phyloP scores from a whole-genome alignment of 2,113 vertebrate genomes.

The Bettongia penicillata region DNA sequence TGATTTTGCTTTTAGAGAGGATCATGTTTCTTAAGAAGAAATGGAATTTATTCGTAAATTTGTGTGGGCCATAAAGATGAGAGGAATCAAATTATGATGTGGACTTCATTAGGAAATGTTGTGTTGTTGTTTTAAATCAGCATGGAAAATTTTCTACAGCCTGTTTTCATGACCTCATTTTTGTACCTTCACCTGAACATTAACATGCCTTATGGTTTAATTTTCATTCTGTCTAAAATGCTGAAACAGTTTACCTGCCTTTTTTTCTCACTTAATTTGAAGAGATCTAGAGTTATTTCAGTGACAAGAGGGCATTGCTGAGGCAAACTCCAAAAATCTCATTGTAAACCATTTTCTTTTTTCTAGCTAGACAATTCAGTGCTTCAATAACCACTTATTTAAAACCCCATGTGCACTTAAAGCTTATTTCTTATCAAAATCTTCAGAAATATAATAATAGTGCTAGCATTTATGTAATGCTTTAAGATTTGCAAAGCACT shows the following conservation, averaged over 20 bases:
- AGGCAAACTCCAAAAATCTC: neutral
- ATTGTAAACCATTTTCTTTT: neutral
- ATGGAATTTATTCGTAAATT: neutral
- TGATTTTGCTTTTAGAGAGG: neutral
- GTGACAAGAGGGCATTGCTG: neutral
- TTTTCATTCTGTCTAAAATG: neutral
- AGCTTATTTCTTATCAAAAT: neutral
- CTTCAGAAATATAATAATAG: neutral
- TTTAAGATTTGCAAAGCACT: neutral
- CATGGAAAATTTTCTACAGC: constrained; percentile 14
- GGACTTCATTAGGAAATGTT: neutral
- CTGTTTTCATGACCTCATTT: neutral
- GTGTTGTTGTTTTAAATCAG: neutral
- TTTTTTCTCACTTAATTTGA: neutral
- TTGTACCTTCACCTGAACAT: neutral
- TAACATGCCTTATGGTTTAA: neutral
- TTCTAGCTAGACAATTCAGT: neutral
- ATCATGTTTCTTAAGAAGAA: neutral
- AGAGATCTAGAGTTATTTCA: neutral
- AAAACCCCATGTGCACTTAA: neutral
- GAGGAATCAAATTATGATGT: neutral
- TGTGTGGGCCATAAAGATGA: neutral
- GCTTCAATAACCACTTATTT: neutral
- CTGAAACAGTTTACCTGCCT: neutral
- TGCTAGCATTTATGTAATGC: constrained; percentile 4